These are phyloP conservation scores for Brachionus sp. DNA, from an alignment of 1,140 invertebrate genomes.

Conservation along the genomic window DNA sequence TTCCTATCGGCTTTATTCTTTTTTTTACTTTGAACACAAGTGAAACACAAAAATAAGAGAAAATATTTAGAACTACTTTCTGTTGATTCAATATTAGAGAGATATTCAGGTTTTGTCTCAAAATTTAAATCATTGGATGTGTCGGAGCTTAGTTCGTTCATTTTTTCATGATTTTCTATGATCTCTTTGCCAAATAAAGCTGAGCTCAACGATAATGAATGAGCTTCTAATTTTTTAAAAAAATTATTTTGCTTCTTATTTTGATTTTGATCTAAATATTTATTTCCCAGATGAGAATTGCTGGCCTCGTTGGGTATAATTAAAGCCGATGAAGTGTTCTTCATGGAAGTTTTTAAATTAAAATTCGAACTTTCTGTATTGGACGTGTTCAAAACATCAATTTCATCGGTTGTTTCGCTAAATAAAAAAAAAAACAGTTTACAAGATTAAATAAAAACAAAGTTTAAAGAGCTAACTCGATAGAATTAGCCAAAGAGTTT, in stretches of 20 bases:
- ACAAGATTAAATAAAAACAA: background rate
- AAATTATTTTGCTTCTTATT: slow-evolving; percentile 26
- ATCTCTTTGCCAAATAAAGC: background rate
- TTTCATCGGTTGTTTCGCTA: background rate
- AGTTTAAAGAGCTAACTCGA: background rate
- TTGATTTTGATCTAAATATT: background rate
- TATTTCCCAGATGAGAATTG: background rate
- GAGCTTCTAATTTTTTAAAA: slow-evolving; percentile 37
- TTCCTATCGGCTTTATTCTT: slow-evolving; percentile 12
- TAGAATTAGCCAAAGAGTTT: background rate
- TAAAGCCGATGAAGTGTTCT: background rate
- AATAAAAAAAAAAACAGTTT: background rate
- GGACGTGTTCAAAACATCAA: background rate
- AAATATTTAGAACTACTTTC: background rate
- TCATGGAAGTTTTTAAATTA: background rate
- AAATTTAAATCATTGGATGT: background rate
- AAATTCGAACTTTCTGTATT: background rate
- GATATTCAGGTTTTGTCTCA: background rate
- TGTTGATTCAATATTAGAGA: background rate
- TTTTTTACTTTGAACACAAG: background rate
- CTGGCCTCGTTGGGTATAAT: background rate
- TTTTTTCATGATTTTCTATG: background rate
- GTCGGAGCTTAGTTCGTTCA: background rate
- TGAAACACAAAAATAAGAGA: background rate
- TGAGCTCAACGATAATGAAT: slow-evolving; percentile 24